Conservation (phyloP, 2,888 invertebrate species). For the Archips crataeganus region DNA sequence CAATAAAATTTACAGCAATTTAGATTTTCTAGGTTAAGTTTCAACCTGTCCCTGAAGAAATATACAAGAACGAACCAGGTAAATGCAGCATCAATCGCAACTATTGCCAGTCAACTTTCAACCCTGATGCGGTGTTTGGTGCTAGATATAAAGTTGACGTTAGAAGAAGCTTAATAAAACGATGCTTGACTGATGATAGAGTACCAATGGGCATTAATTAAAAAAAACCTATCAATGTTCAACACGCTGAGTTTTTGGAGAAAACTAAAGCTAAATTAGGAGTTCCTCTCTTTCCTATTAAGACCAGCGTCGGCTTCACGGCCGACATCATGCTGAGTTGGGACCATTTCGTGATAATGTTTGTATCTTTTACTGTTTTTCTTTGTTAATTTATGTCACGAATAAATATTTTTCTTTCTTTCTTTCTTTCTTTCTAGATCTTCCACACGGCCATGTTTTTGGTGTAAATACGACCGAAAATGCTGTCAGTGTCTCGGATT, state of each 20-base stretch:
- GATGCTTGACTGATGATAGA: constrained; percentile 74
- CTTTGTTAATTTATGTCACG: too few species aligned
- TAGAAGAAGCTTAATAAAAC: constrained; percentile 76
- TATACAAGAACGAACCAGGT: constrained; percentile 54
- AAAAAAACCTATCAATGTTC: not conserved
- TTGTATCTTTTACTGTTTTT: too few species aligned
- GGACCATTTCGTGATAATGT: too few species aligned
- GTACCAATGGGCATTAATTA: constrained; percentile 60
- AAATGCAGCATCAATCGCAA: constrained; percentile 62
- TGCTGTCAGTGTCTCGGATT: constrained; percentile 76
- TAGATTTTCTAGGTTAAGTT: not conserved
- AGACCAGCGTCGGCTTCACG: too few species aligned
- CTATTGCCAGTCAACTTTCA: constrained; percentile 74
- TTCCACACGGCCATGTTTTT: constrained; percentile 78
- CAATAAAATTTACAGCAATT: not conserved
- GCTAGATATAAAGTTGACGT: constrained; percentile 72
- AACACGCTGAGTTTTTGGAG: not conserved
- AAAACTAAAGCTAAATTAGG: constrained; percentile 66
- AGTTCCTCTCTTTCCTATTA: constrained; percentile 74
- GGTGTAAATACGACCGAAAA: constrained; percentile 60
- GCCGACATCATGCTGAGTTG: too few species aligned
- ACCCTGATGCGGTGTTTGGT: constrained; percentile 76
- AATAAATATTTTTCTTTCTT: too few species aligned
- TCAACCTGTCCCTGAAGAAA: constrained; percentile 60
- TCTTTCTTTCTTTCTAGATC: too few species aligned